Evolutionary conservation across 2,797 vertebrate species (phyloP), one percentile per base, ranked within the genome.

Genomic region (Psittacula echo): DNA sequence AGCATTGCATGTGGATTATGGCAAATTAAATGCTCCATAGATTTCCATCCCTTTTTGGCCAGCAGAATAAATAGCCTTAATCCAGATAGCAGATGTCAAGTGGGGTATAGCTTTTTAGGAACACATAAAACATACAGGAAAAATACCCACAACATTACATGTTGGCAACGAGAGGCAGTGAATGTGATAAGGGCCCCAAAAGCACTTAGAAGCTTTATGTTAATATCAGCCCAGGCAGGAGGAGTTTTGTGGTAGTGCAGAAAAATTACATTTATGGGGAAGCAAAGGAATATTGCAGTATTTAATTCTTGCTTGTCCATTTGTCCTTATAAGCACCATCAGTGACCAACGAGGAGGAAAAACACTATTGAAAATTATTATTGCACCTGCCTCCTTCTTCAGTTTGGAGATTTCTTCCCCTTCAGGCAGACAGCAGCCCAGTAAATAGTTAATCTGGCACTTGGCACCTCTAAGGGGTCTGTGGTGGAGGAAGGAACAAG

Each of bases 401-500:
- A 60, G 13, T 45, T 76, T 5, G n/a, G 44, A 41, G 9, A 41
- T 39, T 90, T 82, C 30, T 84, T 66, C 27, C 30, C 42, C 16
- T 76, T 89, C 21, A 51, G 53, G 26, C 39, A 79, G 61, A 27
- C 26, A 90, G 18, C 22, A 66, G 45, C 13, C 13, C 37, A 6
- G 5, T 51, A 76, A 93, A 77, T 3, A 60, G 90, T 90, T 95
- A 89, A 95, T 61, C n/a, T 90, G 74, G 27, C 50, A 45, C 51
- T 87, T 96, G 84, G 77, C 64, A 82, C 15, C 39, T 26, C 34
- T 66, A 70, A 82, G 24, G 15, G 60, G 16, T 34, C 34, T 51
- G 47, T 82, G 54, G 44, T 79, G 51, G 92, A 95, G 93, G 95
- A 95, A 95, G 87, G 91, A 96, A 95, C 78, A 92, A 73, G 74